Base-by-base conservation (phyloP, 2,888 invertebrate genomes). In the Reticulitermes lucifugus region DNA sequence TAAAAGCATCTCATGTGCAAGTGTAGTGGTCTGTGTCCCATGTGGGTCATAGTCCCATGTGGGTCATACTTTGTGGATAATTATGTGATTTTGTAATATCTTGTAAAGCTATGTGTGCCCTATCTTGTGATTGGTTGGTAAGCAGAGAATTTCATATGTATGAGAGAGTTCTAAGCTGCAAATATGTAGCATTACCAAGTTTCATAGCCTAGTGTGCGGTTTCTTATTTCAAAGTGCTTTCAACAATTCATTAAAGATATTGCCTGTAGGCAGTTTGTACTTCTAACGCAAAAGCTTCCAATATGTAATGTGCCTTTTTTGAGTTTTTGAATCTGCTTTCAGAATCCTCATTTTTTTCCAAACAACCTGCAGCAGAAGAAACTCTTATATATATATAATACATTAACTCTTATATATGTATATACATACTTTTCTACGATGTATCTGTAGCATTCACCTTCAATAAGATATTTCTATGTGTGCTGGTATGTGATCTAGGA, bases 1-100 rank as follows among this genome's bases (percentile, higher is more conserved):
- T 35, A 4, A 4, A 35, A 35, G 35, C 35, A 35, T 3, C 35
- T 35, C 4, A 35, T 3, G 2, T 4, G 0, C 0, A 35, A 35
- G 35, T 4, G 35, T 35, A 35, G 4, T 35, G 35, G 35, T 35
- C 35, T 35, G 4, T 35, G 35, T 35, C 25, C 25, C 25, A 25
- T 25, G 25, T 25, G n/a, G n/a, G 86, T 86, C 86, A 80, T 70
- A 85, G 41, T 83, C 86, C 86, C 29, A 29, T 70, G 41, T 75
- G 75, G 86, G 84, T 35, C 9, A 77, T 77, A 79, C 25, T 84
- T 55, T 81, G 9, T 65, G 70, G 70, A 81, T 70, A 81, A 59
- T 2, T 46, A 25, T 25, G 84, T 84, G 84, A 84, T 84, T 59
- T 77, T 84, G 79, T 29, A 65, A 73, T 60, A 79, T 4, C 35